Evolutionary conservation across 2,888 invertebrate species (phyloP).

Genomic region (Caenorhabditis plicata): DNA sequence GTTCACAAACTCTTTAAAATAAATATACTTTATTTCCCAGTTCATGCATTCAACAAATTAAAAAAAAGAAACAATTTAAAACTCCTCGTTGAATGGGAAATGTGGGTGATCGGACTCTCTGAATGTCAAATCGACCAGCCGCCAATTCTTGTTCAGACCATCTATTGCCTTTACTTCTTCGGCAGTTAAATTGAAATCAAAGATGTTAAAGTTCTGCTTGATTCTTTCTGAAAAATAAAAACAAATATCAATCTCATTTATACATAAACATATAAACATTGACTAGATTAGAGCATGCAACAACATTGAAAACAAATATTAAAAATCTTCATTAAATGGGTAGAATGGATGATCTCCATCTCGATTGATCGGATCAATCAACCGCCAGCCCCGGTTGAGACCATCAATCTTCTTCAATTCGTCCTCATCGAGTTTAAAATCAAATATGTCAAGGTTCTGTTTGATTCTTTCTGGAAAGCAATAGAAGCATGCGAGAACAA

Average conservation of each 20-base stretch:
- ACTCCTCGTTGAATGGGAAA: slow-evolving; percentile 43
- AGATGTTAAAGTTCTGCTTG: slow-evolving; percentile 66
- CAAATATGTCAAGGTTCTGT: slow-evolving; percentile 66
- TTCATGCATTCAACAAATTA: too few species aligned
- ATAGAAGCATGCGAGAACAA: background rate
- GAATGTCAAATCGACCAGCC: slow-evolving; percentile 39
- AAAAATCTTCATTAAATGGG: slow-evolving; percentile 41
- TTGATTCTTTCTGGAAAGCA: slow-evolving; percentile 31
- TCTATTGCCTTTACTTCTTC: slow-evolving; percentile 60
- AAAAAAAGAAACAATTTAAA: slow-evolving; percentile 9
- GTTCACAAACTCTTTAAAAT: too few species aligned
- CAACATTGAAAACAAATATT: slow-evolving; percentile 1
- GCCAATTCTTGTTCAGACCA: slow-evolving; percentile 35
- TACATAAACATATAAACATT: background rate
- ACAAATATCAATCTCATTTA: background rate
- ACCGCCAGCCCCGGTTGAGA: slow-evolving; percentile 42
- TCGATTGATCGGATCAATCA: slow-evolving; percentile 44
- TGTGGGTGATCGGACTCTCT: slow-evolving; percentile 44
- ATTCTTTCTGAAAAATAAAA: slow-evolving; percentile 31
- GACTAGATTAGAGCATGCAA: background rate
- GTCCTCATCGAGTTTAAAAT: slow-evolving; percentile 61
- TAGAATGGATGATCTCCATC: slow-evolving; percentile 48
- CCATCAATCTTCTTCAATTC: slow-evolving; percentile 59
- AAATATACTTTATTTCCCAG: too few species aligned
- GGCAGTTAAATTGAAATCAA: slow-evolving; percentile 63